Evolutionary conservation across 2,888 invertebrate species (phyloP), one percentile per base, ranked within the genome.

Genomic region (Drosophila rellima): DNA sequence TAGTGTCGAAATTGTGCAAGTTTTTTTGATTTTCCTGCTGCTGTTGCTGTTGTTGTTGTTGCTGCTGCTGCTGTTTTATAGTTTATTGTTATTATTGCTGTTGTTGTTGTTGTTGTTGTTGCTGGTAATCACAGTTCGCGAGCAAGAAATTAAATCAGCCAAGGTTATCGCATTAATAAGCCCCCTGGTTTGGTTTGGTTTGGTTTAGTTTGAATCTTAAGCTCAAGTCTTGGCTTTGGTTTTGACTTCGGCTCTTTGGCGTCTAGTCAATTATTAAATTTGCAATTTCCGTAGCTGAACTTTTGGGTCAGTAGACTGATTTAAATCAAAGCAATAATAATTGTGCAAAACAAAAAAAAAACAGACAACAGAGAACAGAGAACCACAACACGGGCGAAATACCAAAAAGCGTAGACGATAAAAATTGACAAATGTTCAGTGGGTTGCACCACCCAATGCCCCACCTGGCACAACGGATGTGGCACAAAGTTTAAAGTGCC

Each of bases 271-370:
- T 91, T 89, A 91, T 91, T 90, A 91, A 91, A 91, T 90, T 91
- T 88, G 90, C 89, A 91, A 90, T 91, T 90, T 91, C 91, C 91
- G 90, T 82, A 86, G 90, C 86, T 91, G 91, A 90, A 90, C 91
- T 91, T 83, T 90, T 88, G 80, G 91, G 91, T 91, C 91, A 91
- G 84, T 84, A 82, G 89, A 89, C 82, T 88, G 91, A 90, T 91
- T 91, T 90, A 91, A 91, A 91, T 91, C 91, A 91, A 83, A 84
- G 71, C 78, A 78, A 81, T 91, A 91, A 82, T 91, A 91, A 91
- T 91, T 91, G 90, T 82, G 80, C 62, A 74, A 47, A 23, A 65
- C n/a, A n/a, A 47, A 23, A 64, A 40, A 54, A 54, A 5, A 33
- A 35, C 13, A 26, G 7, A 7, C 26, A n/a, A n/a, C 1, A 29